Conservation (phyloP, 2,888 invertebrate species). For the Drosophila algonquin region DNA sequence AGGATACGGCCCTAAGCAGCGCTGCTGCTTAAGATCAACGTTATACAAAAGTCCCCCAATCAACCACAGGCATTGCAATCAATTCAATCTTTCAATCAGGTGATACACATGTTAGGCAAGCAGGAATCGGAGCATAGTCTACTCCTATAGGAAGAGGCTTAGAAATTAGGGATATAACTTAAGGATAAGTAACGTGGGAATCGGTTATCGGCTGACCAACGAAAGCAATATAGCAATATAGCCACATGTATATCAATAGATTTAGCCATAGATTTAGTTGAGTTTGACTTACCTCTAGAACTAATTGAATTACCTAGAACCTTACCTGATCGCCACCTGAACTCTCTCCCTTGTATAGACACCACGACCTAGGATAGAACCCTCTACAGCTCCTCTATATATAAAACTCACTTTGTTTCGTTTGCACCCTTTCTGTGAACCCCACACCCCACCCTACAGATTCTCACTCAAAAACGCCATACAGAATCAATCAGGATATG, state of each 20-base stretch:
- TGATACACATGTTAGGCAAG: constrained; percentile 58
- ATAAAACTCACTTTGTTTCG: background rate
- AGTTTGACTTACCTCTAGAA: constrained; percentile 36
- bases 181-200: background rate
- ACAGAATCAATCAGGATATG: constrained; percentile 46
- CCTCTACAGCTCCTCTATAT: constrained; percentile 8
- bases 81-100: constrained; percentile 42
- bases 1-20: constrained; percentile 73
- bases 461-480: constrained; percentile 14
- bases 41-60: constrained; percentile 14
- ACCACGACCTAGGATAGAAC: constrained; percentile 33
- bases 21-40: constrained; percentile 59
- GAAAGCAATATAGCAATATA: constrained; percentile 28
- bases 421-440: background rate
- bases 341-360: constrained; percentile 27
- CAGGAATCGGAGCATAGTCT: constrained; percentile 43
- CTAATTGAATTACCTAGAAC: constrained; percentile 24
- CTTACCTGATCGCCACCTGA: constrained; percentile 30
- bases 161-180: constrained; percentile 12
- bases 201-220: constrained; percentile 21
- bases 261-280: constrained; percentile 27
- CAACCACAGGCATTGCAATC: constrained; percentile 25
- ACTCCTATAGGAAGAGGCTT: constrained; percentile 32
- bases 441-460: constrained; percentile 27
- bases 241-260: constrained; percentile 18